Evolutionary conservation across 2,888 invertebrate genomes (phyloP), one percentile per base, ranked within the genome.

Genomic region (Agrypnus murinus): DNA sequence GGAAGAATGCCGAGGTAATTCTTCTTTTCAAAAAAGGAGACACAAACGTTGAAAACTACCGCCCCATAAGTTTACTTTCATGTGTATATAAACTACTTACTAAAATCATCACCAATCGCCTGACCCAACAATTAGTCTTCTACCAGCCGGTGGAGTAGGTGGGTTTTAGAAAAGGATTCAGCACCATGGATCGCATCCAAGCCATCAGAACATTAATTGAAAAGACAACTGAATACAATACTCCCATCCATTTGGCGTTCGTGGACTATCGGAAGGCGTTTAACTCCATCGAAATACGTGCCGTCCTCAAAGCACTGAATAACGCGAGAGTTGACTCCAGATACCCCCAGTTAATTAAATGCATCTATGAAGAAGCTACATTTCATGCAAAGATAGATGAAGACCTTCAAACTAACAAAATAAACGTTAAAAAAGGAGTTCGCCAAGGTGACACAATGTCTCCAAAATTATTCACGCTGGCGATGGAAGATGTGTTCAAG

Each of bases 11-110:
- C 2, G 34, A 55, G 8, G 55, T 55, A 34, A 34, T 34, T 7
- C 55, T 55, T 15, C 12, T 55, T 2, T 15, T 55, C 15, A 55
- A 55, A 55, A 55, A 55, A 55, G 36, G 34, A 9, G 32, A 55
- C 10, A 32, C 12, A 34, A 36, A 55, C 12, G 34, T 55, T 5
- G 34, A 34, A 55, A 55, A 55, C 8, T 55, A 32, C 15, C 32
- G 55, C 14, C 55, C 12, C 15, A 14, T 55, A 12, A 55, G 36
- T 14, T 36, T 55, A 15, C 55, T 15, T 1, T 55, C 36, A 8
- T 12, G 15, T 4, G 2, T 36, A 12, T 55, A 55, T 12, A 55
- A 55, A 34, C 15, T 55, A 12, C 5, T 55, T 9, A 34, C 55
- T 14, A 55, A 34, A 34, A 55, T 34, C 15, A 34, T 55, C 1